Evolutionary conservation across 2,797 vertebrate species (phyloP), one percentile per base, ranked within the genome.

Genomic region (Sebastes taczanowskii): DNA sequence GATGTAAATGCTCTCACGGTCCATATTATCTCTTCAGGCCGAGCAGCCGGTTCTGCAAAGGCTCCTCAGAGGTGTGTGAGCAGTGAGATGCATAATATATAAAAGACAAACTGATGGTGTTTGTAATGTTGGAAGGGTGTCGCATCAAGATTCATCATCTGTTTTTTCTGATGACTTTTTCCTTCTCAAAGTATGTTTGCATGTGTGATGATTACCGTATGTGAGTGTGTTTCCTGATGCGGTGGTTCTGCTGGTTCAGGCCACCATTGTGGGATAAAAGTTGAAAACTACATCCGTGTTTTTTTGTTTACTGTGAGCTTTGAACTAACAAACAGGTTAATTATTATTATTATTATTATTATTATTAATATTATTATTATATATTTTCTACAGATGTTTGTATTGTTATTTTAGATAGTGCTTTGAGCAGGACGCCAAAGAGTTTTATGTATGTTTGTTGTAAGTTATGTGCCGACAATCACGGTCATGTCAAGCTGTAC

Each of bases 301-400:
- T 66, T 65, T 93, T 67, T 97, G 96, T 98, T 98, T 97, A 98
- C 97, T 98, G 95, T 97, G 94, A 93, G 94, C 95, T 95, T 94
- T 91, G 88, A 94, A 95, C 95, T 96, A 96, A 94, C 93, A 93
- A 91, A 91, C 90, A 89, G 81, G 88, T 92, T 94, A 87, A 92
- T 88, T 82, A 81, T 84, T 82, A 82, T 87, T 42, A 42, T 42
- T 42, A 42, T 84, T 74, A 89, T 85, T 87, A 88, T 90, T 88
- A 93, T 86, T 88, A 93, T 86, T 88, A 82, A 82, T 88, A 85
- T 90, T 91, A 88, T 90, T 85, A 82, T 85, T 97, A 97, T 98
- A 97, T 98, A 98, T 98, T 97, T 98, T 97, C 93, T 97, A 96
- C 97, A 97, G 91, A 97, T 97, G 95, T 97, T 96, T 96, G 94